Evolutionary conservation across 2,888 invertebrate species (phyloP), one percentile per base, ranked within the genome.

Genomic region (Portevinia maculata): DNA sequence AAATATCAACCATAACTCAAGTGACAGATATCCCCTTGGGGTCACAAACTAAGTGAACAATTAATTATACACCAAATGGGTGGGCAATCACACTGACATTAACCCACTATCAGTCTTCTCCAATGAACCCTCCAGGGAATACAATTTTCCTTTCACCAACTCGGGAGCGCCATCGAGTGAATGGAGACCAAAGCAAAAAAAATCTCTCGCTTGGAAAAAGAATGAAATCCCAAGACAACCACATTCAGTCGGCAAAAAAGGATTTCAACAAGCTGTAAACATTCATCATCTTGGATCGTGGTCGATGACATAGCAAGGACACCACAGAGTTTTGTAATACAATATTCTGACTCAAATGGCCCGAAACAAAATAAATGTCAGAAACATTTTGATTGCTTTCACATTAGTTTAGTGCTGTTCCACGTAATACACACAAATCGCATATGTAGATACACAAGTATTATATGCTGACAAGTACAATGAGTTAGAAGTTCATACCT

Each of bases 351-450:
- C 76, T 84, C 84, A 84, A 85, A 85, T 85, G 84, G 81, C 78
- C 60, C 73, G 84, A 76, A 85, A 85, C 75, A 81, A 74, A 81
- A 85, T 85, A 85, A 86, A 85, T 81, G 85, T 79, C 84, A 84
- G 57, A 73, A 84, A 79, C 85, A 85, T 84, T 75, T 84, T 85
- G 85, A 85, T 85, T 84, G 81, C 70, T 71, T 79, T 79, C 79
- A 59, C 67, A 78, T 84, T 79, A 79, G 84, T 78, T 76, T 78
- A 57, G 55, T 78, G 52, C 62, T 67, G 24, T 60, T 37, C 48
- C 64, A 28, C 17, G 34, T 15, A 11, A 11, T n/a, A 11, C 15
- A 8, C 7, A 53, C 32, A 24, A n/a, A 44, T 19, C 37, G 48
- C 17, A 64, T n/a, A 50, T 11, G 17, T 48, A 52, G 30, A 24